phyloP scores from a whole-genome alignment of 2,113 vertebrate species.

The Neotragus pygmaeus region DNA sequence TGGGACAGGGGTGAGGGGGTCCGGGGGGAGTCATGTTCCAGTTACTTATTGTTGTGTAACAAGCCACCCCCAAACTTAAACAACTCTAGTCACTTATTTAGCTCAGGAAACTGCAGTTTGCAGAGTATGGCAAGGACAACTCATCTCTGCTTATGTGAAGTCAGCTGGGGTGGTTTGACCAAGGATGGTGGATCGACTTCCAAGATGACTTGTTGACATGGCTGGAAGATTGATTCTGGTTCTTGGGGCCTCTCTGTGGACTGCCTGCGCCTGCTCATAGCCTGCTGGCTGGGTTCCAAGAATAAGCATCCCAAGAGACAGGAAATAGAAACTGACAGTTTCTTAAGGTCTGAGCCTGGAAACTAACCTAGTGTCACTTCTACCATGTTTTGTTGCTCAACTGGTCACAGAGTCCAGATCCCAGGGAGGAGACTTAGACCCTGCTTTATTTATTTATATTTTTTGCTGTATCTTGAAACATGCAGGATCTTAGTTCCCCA shows the following conservation, averaged over 20 bases:
- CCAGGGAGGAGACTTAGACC: neutral
- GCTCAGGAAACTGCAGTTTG: neutral
- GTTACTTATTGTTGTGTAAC: neutral
- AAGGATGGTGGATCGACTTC: neutral
- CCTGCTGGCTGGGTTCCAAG: neutral
- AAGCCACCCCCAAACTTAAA: neutral
- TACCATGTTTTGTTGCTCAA: neutral
- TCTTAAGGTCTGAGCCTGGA: neutral
- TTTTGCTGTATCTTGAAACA: neutral
- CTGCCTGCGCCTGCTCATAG: neutral
- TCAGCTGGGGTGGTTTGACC: neutral
- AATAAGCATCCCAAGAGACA: neutral
- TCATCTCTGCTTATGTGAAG: neutral
- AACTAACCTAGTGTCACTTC: neutral
- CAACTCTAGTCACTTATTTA: neutral
- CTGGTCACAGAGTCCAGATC: neutral
- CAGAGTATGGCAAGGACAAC: neutral
- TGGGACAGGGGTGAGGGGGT: accelerated
- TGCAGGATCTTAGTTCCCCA: neutral
- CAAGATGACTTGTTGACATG: neutral
- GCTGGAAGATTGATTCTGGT: neutral
- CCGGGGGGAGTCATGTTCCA: neutral
- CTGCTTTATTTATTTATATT: neutral
- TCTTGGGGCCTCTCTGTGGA: neutral
- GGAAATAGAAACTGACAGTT: neutral